Percentiles rank a stretch among this genome's conserved stretches.
Evolutionary conservation across 2,888 invertebrate genomes (phyloP).

Genomic region (Lapara coniferarum): DNA sequence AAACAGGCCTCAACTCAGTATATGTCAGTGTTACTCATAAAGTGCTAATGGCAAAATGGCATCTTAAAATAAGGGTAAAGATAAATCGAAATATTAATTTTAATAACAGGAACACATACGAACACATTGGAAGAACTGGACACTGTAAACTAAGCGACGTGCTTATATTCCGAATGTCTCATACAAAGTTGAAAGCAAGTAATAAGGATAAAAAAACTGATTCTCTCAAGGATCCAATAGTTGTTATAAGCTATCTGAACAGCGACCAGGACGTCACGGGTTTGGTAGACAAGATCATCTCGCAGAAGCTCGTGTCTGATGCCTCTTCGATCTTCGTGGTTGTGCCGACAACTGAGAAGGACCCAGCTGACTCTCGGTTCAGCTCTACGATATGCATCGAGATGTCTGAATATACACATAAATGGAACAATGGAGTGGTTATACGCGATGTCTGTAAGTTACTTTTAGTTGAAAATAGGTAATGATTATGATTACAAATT

Average conservation of each 20-base stretch:
- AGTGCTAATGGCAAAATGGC: background rate
- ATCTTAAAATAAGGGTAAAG: too few species aligned
- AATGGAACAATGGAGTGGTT: slow-evolving; percentile 33
- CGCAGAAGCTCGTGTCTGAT: slow-evolving; percentile 38
- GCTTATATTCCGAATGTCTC: slow-evolving; percentile 38
- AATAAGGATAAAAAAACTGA: slow-evolving; percentile 1
- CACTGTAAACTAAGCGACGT: slow-evolving; percentile 26
- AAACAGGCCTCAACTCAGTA: too few species aligned
- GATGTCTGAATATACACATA: slow-evolving; percentile 42
- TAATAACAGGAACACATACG: background rate
- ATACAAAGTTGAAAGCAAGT: slow-evolving; percentile 28
- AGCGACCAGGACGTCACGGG: slow-evolving; percentile 40
- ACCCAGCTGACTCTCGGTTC: slow-evolving; percentile 33
- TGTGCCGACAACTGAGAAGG: slow-evolving; percentile 38
- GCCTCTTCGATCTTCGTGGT: slow-evolving; percentile 55
- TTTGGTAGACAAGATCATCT: slow-evolving; percentile 46
- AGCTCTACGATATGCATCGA: slow-evolving; percentile 50
- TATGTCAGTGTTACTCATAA: background rate
- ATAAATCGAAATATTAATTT: background rate
- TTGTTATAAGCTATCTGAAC: slow-evolving; percentile 43
- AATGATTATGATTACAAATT: too few species aligned
- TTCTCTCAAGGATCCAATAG: slow-evolving; percentile 32
- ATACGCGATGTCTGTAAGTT: slow-evolving; percentile 38
- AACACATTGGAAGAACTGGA: background rate
- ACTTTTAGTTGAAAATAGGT: background rate